These are phyloP conservation scores for Myocastor coypus DNA, from an alignment of 2,113 vertebrate species.

Conservation along the genomic window DNA sequence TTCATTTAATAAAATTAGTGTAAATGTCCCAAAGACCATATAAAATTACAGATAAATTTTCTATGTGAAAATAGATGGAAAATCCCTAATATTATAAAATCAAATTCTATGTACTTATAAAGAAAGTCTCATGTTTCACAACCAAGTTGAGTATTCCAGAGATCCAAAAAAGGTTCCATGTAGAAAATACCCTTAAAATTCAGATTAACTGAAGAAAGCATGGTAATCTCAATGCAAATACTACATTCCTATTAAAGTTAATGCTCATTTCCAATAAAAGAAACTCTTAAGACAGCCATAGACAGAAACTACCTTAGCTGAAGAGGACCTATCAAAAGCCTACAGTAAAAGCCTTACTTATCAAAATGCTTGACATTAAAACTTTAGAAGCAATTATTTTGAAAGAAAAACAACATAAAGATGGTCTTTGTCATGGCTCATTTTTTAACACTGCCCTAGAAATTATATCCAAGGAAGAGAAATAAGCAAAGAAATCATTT, in stretches of 20 bases:
- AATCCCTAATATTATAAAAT: conserved; percentile 20
- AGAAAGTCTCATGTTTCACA: conserved; percentile 54
- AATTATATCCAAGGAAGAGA: neutral
- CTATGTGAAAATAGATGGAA: conserved; percentile 29
- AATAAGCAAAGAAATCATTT: conserved; percentile 18
- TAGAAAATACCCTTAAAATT: conserved; percentile 47
- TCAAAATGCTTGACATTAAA: neutral
- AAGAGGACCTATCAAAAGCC: conserved; percentile 14
- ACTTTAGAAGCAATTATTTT: neutral
- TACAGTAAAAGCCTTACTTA: conserved; percentile 27
- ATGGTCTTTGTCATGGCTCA: neutral
- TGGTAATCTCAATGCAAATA: neutral
- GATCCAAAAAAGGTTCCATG: conserved; percentile 52
- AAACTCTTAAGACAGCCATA: conserved; percentile 21
- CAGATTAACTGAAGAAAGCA: conserved; percentile 24
- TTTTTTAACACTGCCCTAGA: conserved; percentile 37
- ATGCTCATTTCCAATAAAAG: neutral
- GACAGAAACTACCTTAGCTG: neutral
- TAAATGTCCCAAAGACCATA: neutral
- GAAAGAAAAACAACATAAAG: neutral
- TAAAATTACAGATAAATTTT: conserved; percentile 44
- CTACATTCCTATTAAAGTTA: neutral
- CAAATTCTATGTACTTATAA: neutral
- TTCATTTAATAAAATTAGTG: conserved; percentile 28
- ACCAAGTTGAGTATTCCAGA: neutral